Evolutionary conservation across 2,888 invertebrate species (phyloP).

Genomic region (Brachylomia viminalis): DNA sequence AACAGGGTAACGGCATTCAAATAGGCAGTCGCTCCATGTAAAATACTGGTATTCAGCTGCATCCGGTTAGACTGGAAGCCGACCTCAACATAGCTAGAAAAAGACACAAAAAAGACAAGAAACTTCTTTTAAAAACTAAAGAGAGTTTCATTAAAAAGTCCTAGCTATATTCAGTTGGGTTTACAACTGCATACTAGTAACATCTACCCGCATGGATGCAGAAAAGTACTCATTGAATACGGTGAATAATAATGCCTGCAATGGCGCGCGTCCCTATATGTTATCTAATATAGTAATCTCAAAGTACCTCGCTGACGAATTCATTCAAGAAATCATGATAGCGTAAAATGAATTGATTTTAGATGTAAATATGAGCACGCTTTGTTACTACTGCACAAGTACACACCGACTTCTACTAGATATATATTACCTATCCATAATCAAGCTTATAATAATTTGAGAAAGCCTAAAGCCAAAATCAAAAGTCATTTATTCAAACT

Average conservation of each 20-base stretch:
- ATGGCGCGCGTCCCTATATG: slow-evolving; percentile 14
- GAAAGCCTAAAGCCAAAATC: not conserved
- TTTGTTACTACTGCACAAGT: not conserved
- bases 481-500: too few species aligned
- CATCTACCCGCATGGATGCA: slow-evolving; percentile 5
- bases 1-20: not conserved
- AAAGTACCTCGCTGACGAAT: not conserved
- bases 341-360: not conserved
- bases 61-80: not conserved
- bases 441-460: not conserved
- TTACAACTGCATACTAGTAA: slow-evolving; percentile 33
- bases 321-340: slow-evolving; percentile 1
- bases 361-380: not conserved
- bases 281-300: not conserved
- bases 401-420: not conserved
- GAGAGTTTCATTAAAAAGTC: not conserved
- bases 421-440: not conserved
- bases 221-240: slow-evolving; percentile 14
- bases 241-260: slow-evolving; percentile 25
- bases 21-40: not conserved
- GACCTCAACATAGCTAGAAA: not conserved
- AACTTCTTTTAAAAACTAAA: not conserved
- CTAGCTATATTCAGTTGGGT: not conserved
- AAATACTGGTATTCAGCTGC: not conserved
- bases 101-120: not conserved